Base-by-base conservation (phyloP, 2,888 invertebrate genomes). In the Thera obeliscata region DNA sequence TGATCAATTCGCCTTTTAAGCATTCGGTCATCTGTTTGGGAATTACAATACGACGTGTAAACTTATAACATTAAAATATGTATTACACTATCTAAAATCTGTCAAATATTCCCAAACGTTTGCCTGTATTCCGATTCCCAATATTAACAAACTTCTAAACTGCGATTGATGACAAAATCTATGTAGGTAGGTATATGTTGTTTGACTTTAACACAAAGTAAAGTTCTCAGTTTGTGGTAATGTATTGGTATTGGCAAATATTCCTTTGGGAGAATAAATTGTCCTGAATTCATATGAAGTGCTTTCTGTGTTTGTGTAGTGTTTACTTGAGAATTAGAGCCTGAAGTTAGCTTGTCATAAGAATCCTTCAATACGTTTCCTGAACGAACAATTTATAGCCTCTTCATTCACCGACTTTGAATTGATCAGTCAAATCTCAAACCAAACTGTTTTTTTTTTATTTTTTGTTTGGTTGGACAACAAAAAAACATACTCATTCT, bases 71-170 rank as follows among this genome's bases (percentile, higher is more conserved):
- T 3, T 38, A 0, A 38, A 41, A 5, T 41, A n/a, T n/a, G n/a
- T n/a, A 41, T 41, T 7, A 41, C 2, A 7, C 7, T 41, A 41
- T 41, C 41, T 3, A 41, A 22, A 22, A 22, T 22, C 22, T 22
- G 22, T 41, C 41, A 41, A 41, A 41, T 7, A 41, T 41, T 4
- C 41, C 3, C 41, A 4, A 41, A 41, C 7, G 41, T 41, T 46
- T 52, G 54, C 54, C 35, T 56, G 22, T 48, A 61, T n/a, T 48
- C 9, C 46, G 38, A 55, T 41, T 5, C 41, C 41, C 6, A 41
- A 61, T 49, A 48, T 36, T 38, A 50, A 38, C 62, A 11, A 61
- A 56, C 56, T 41, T 49, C 41, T 43, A 35, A 63, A 63, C 56
- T 56, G n/a, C 38, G 48, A 56, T 62, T 38, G 49, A 48, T 48